Evolutionary conservation across 2,888 invertebrate species (phyloP), one percentile per base, ranked within the genome.

Genomic region (Drosophila planitibia): DNA sequence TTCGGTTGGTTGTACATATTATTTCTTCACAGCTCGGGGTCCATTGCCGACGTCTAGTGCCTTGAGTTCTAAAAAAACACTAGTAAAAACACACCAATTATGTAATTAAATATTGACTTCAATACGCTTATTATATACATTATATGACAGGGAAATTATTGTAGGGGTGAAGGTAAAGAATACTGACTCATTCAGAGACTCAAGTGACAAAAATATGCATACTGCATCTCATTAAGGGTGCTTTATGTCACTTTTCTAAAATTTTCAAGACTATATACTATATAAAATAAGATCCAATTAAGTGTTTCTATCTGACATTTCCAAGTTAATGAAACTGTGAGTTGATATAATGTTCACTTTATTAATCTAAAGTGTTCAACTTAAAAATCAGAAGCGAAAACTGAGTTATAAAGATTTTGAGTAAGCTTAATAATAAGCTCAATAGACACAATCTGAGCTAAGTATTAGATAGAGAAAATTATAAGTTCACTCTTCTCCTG

Each of bases 11-110:
- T 9, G 98, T 98, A 91, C 98, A 98, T 84, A 98, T 95, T 72
- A 99, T 97, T 94, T 99, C 99, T 91, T 98, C 98, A 62, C 97
- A 95, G 3, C 98, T 98, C 2, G 98, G 98, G 5, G 98, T 97
- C 95, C 97, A 97, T 81, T 98, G 96, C 0, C 99, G 95, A 7
- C 98, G 95, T 33, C 97, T 95, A 19, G 96, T 94, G 89, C 97
- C 95, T 95, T 96, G 95, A 25, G 96, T 96, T 91, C 95, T 95
- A 63, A 94, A 94, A 74, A 97, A 94, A 91, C 97, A 97, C 95
- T 96, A 89, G 5, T 92, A 91, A 64, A 4, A 74, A 70, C 67
- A 79, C 44, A 66, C 25, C 58, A 64, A 3, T 0, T 6, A 35
- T 7, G 1, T n/a, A 1, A 62, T 0, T 19, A 22, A 22, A 22